Base-by-base conservation (phyloP, 1,140 invertebrate genomes). In the Drosophila azteca region DNA sequence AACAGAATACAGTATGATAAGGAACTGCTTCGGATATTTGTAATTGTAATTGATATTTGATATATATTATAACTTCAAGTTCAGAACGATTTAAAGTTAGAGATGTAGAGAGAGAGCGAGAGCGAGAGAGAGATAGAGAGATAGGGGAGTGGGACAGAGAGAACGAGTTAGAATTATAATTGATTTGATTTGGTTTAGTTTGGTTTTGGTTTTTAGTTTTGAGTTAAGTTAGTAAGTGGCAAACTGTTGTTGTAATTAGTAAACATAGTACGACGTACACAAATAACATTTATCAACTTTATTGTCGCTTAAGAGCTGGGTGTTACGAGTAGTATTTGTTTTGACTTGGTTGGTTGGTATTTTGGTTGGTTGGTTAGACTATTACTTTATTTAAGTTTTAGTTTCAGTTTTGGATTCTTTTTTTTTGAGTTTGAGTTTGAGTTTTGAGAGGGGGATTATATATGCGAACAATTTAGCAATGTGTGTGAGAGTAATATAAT, bases 381-480 rank as follows among this genome's bases (percentile, higher is more conserved):
- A 88, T 80, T 77, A 80, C 59, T 88, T 88, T 89, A 90, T 89
- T 89, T 84, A 88, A 75, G 74, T 77, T 81, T 69, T 69, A 64
- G 64, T 35, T 76, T 79, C 64, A 62, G 61, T 50, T 60, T 77
- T 82, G 70, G 62, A 75, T 80, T 74, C 71, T 74, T 78, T 71
- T n/a, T n/a, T n/a, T n/a, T 20, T 20, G 17, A 20, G 17, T 20
- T 20, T 1, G 17, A 20, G 17, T 20, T 20, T 20, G 62, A 60
- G 68, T 0, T 20, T 20, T 20, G 62, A 60, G 68, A 85, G 83
- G 75, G 73, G 82, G 65, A 77, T 85, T 87, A 85, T 77, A 89
- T 89, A 89, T 88, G 85, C 80, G 83, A 88, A 88, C 83, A 84
- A 84, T 89, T 89, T 90, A 88, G 85, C 77, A 84, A 89, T 89